Percentiles rank a stretch among this genome's conserved stretches.
Conservation (phyloP, 2,888 invertebrate species). For the Drosophila lutescens region DNA sequence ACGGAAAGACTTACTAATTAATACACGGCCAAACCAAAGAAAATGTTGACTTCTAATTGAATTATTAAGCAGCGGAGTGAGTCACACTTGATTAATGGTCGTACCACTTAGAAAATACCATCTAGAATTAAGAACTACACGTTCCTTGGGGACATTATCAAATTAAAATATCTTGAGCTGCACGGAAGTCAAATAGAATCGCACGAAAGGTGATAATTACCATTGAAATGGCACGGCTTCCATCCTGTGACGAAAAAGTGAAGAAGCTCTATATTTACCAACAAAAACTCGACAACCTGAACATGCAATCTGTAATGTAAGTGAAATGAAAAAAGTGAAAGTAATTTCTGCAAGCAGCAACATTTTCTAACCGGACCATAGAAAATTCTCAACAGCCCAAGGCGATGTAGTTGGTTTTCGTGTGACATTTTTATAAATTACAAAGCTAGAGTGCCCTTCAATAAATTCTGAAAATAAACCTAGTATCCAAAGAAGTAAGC, state of each 20-base stretch:
- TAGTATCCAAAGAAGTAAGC: not conserved
- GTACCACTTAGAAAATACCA: not conserved
- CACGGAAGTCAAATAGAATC: not conserved
- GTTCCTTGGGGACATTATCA: not conserved
- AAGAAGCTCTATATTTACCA: constrained; percentile 4
- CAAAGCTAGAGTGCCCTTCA: constrained; percentile 1
- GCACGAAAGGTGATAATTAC: constrained; percentile 11
- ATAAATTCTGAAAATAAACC: constrained; percentile 3
- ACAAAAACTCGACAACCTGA: not conserved
- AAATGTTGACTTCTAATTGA: constrained; percentile 7
- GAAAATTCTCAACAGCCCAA: not conserved
- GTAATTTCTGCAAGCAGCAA: not conserved
- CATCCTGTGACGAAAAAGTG: not conserved
- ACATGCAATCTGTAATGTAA: constrained; percentile 3
- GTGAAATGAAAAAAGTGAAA: constrained; percentile 1
- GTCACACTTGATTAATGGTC: constrained; percentile 10
- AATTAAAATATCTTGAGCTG: constrained; percentile 1
- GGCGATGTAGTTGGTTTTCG: not conserved
- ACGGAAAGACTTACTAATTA: constrained; percentile 6
- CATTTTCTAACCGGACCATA: not conserved
- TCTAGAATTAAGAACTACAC: not conserved
- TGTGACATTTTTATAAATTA: constrained; percentile 43
- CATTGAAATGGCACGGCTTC: not conserved
- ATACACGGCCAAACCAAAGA: constrained; percentile 1
- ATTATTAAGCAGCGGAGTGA: not conserved